Conservation (phyloP, 2,113 vertebrate genomes). For the Urocitellus parryii region DNA sequence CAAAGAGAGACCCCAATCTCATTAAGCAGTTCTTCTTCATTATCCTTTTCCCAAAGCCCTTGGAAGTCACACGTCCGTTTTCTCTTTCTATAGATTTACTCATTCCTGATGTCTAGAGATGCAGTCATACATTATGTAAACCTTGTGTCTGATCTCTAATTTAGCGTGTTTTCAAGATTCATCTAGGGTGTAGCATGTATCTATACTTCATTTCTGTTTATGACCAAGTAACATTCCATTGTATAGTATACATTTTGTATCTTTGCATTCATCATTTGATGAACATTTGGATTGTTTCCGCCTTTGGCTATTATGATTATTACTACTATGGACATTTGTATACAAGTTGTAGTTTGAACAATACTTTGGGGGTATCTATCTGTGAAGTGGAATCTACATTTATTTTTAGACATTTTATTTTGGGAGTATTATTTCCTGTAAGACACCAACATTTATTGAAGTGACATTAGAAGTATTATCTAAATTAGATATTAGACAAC, state of each 20-base stretch:
- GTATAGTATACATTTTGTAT: background rate
- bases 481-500: background rate
- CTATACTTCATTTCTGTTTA: background rate
- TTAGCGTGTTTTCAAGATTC: background rate
- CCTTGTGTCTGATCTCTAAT: background rate
- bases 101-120: background rate
- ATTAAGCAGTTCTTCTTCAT: background rate
- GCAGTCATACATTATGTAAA: background rate
- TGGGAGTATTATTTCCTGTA: background rate
- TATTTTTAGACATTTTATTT: background rate
- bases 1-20: background rate
- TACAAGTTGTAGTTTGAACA: background rate
- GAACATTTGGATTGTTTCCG: background rate
- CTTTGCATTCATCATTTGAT: background rate
- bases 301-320: background rate
- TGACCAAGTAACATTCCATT: background rate
- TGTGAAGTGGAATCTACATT: background rate
- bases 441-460: background rate
- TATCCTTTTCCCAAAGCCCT: background rate
- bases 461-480: background rate
- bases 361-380: background rate
- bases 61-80: background rate
- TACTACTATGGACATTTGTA: background rate
- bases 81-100: background rate
- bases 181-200: background rate